phyloP scores from a whole-genome alignment of 2,888 invertebrate species.

The Cylloceria caligata region DNA sequence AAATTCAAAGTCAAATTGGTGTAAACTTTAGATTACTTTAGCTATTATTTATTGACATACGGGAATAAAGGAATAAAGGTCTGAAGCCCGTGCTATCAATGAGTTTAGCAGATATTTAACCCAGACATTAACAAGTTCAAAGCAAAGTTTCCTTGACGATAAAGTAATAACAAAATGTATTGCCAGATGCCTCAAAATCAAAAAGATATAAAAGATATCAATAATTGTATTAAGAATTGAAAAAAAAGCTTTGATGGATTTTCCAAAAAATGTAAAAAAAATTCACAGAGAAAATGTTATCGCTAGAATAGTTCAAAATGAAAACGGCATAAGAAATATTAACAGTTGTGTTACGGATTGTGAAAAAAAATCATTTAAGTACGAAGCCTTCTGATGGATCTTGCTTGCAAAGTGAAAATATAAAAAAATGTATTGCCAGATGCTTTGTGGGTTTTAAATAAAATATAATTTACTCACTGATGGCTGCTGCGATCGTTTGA shows the following conservation, averaged over 20 bases:
- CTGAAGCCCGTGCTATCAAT: too few species aligned
- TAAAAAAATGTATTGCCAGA: too few species aligned
- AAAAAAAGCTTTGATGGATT: not conserved
- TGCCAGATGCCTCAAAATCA: not conserved
- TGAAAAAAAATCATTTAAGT: too few species aligned
- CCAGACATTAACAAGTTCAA: not conserved
- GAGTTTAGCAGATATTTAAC: not conserved
- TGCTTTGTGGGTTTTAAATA: not conserved
- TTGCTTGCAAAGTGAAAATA: too few species aligned
- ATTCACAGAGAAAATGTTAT: too few species aligned
- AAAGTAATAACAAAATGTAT: not conserved
- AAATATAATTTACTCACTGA: slow-evolving; percentile 71
- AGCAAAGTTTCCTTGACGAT: not conserved
- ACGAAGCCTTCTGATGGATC: too few species aligned
- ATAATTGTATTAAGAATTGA: not conserved
- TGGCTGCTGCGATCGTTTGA: slow-evolving; percentile 74
- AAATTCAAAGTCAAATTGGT: not conserved
- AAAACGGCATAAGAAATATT: too few species aligned
- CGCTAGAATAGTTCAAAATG: too few species aligned
- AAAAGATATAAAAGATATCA: not conserved
- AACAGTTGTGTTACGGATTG: too few species aligned
- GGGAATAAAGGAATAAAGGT: not conserved
- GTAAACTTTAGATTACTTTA: not conserved
- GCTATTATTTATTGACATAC: not conserved
- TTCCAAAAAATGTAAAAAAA: too few species aligned